These are phyloP conservation scores for Isichthys henryi DNA, from an alignment of 2,113 vertebrate species.

Conservation along the genomic window DNA sequence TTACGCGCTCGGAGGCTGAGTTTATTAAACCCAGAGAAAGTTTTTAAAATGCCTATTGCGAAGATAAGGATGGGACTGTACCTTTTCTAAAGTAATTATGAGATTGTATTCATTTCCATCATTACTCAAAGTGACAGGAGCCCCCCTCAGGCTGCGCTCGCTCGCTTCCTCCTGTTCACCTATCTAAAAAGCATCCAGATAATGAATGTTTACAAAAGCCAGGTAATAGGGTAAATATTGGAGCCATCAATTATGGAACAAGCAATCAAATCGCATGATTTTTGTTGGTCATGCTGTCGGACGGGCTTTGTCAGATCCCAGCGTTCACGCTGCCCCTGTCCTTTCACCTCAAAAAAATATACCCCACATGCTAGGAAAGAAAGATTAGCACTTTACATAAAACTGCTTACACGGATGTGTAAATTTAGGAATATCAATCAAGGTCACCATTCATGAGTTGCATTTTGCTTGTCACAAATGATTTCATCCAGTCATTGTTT, in stretches of 20 bases:
- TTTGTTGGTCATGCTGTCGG: constrained; percentile 63
- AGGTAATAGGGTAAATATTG: constrained; percentile 94
- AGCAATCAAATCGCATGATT: constrained; percentile 76
- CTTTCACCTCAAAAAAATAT: constrained; percentile 44
- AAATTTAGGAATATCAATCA: background rate
- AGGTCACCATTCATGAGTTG: background rate
- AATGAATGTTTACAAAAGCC: constrained; percentile 87
- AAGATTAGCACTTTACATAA: constrained; percentile 34
- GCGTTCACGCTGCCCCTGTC: constrained; percentile 17
- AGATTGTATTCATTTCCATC: constrained; percentile 75
- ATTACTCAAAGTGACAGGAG: constrained; percentile 76
- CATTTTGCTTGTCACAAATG: background rate
- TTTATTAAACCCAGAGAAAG: constrained; percentile 69
- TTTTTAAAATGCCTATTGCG: constrained; percentile 68
- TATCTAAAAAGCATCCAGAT: constrained; percentile 62
- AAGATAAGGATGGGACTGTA: constrained; percentile 66
- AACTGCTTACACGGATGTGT: background rate
- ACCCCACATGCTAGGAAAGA: constrained; percentile 40
- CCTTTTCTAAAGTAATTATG: constrained; percentile 75
- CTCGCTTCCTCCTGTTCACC: constrained; percentile 69
- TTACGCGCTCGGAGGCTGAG: constrained; percentile 50
- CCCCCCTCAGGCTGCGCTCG: constrained; percentile 74
- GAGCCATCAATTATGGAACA: constrained; percentile 84
- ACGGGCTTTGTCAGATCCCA: constrained; percentile 39
- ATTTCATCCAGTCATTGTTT: background rate